Evolutionary conservation across 2,797 vertebrate species (phyloP), one percentile per base, ranked within the genome.

Genomic region (Sorex maritimensis): DNA sequence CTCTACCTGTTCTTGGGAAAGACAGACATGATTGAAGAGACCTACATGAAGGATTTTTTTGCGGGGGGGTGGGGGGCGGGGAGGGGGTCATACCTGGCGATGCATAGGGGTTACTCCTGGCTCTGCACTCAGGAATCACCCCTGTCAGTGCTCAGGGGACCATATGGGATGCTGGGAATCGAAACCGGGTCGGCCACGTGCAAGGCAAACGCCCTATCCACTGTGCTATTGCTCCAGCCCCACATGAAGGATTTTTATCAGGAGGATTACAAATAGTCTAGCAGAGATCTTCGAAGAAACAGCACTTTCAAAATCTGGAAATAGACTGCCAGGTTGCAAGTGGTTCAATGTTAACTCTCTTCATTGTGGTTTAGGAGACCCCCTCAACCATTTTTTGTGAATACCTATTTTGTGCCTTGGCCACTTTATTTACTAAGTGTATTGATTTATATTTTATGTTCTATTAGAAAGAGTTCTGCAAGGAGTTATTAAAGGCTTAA

Each of bases 401-500:
- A 55, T 71, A 80, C 12, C 24, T 77, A 69, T n/a, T 75, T 13
- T 52, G 13, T 86, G n/a, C 84, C 38, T 88, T 91, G 1, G 52
- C 61, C 14, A 46, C 52, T 78, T 73, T 85, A 78, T n/a, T 87
- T 52, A 67, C 17, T 52, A 75, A 86, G 8, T 80, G 4, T 90
- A 30, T 86, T 85, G n/a, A 67, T 65, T 21, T 23, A 23, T 9
- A 65, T 65, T 26, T 65, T 23, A 23, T 38, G 9, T 71, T 82
- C 41, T 92, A 6, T 24, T 79, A 93, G 6, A 81, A 81, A 90
- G 87, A 90, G 87, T 90, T 94, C 52, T 84, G 65, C 26, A 93
- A 84, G 30, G 86, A 94, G 67, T 63, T 82, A 65, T 14, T 86
- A 24, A 90, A 95, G 28, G 63, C 21, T 79, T 90, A 80, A 94